These are phyloP conservation scores for Neotragus moschatus DNA, from an alignment of 2,113 vertebrate species.

Conservation along the genomic window DNA sequence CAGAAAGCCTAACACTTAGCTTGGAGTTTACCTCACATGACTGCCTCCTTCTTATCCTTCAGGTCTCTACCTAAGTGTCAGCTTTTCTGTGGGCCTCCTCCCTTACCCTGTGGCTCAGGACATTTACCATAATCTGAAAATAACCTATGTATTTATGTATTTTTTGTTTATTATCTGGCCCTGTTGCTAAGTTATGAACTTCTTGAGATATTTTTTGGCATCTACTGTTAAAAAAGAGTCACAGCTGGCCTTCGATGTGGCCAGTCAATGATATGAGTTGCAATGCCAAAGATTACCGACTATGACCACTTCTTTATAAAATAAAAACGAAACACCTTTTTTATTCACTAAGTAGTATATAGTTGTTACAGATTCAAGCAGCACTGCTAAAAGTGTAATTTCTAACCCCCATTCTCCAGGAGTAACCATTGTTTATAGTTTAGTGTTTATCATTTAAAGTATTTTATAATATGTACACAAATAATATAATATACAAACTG, in stretches of 20 bases:
- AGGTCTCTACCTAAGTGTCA: background rate
- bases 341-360: background rate
- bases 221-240: background rate
- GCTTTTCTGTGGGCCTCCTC: background rate
- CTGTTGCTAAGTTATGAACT: background rate
- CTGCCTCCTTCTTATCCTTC: background rate
- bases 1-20: background rate
- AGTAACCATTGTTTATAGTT: conserved; percentile 13
- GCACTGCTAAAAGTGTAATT: conserved; percentile 12
- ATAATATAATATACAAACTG: background rate
- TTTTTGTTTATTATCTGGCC: background rate
- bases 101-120: background rate
- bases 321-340: background rate
- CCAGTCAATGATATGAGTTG: background rate
- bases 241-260: background rate
- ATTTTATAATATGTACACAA: conserved; percentile 17
- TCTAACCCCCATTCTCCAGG: background rate
- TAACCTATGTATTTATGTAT: background rate
- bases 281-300: background rate
- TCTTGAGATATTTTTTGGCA: background rate
- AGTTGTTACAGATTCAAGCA: background rate
- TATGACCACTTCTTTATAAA: background rate
- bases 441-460: conserved; percentile 22
- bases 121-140: background rate
- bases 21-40: background rate